Evolutionary conservation across 2,113 vertebrate species (phyloP), one percentile per base, ranked within the genome.

Genomic region (Gymnocephalus cernua): DNA sequence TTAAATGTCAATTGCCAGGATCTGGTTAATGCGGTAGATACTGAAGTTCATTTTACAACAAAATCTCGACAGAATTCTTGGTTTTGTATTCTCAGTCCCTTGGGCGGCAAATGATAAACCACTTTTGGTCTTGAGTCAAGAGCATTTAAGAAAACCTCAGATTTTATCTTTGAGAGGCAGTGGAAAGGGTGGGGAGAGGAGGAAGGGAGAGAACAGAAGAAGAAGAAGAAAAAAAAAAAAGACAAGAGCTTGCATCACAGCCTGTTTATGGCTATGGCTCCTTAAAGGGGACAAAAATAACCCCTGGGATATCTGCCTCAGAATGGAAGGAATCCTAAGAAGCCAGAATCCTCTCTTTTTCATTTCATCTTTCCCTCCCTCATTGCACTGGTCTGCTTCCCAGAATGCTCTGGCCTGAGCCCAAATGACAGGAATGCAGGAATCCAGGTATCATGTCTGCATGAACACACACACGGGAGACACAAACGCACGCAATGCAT

Each of bases 401-500:
- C 87, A 91, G 81, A 93, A 90, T 82, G 80, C 72, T 87, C 86
- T 91, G 94, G 91, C 86, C 50, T 3, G 15, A 74, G 53, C 77
- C 91, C 91, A 93, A 90, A 77, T 82, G 77, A 81, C 86, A 89
- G 88, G 92, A 93, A 94, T 91, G 87, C 88, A 88, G 83, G 87
- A 95, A 94, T 93, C 93, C 91, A 94, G 93, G 92, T 94, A 91
- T 85, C 88, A 88, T 70, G 88, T 75, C 80, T 68, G 62, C 47
- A 82, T 80, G 57, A 64, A 85, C 47, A 51, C 74, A 79, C 32
- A 80, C 69, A 54, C 38, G 66, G 19, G n/a, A 23, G 5, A 53
- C 73, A 75, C 32, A 79, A 51, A 48, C 27, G 65, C 61, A 29
- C 27, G 61, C 75, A 66, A 41, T 45, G 58, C 84, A 86, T 71